Percentiles rank a stretch among this genome's conserved stretches.
phyloP scores from a whole-genome alignment of 2,113 vertebrate species.

The Narcine bancroftii region DNA sequence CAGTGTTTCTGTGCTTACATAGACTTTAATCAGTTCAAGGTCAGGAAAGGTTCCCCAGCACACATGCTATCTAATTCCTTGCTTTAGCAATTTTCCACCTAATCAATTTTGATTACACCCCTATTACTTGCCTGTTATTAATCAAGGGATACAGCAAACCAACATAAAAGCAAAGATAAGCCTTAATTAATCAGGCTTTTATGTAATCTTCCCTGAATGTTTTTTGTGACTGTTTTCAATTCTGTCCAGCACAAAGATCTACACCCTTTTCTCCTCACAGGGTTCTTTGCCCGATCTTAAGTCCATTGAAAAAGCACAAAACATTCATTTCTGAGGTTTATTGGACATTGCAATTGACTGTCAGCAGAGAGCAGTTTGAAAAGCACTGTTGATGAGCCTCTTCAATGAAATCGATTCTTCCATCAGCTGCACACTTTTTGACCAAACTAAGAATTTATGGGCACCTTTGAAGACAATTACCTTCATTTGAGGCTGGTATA shows the following conservation, averaged over 20 bases:
- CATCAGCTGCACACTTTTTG: constrained; percentile 43
- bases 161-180: constrained; percentile 30
- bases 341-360: constrained; percentile 43
- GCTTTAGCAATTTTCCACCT: constrained; percentile 32
- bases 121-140: constrained; percentile 34
- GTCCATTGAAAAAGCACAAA: constrained; percentile 25
- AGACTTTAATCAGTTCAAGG: constrained; percentile 35
- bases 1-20: not conserved
- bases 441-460: constrained; percentile 44
- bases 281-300: constrained; percentile 17
- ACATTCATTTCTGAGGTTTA: constrained; percentile 16
- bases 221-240: constrained; percentile 8
- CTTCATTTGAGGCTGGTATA: constrained; percentile 42
- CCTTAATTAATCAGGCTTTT: constrained; percentile 35
- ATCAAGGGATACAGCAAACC: constrained; percentile 9
- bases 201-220: constrained; percentile 13
- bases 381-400: constrained; percentile 40
- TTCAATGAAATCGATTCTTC: constrained; percentile 52
- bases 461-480: constrained; percentile 42
- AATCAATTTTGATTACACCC: constrained; percentile 36
- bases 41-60: not conserved
- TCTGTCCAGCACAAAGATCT: not conserved
- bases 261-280: not conserved
- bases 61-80: constrained; percentile 32
- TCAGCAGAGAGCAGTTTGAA: constrained; percentile 40